A percentile compares a stretch with the other conserved stretches of the same genome.
Evolutionary conservation across 2,888 invertebrate species (phyloP).

Genomic region (Epistrophella euchroma): DNA sequence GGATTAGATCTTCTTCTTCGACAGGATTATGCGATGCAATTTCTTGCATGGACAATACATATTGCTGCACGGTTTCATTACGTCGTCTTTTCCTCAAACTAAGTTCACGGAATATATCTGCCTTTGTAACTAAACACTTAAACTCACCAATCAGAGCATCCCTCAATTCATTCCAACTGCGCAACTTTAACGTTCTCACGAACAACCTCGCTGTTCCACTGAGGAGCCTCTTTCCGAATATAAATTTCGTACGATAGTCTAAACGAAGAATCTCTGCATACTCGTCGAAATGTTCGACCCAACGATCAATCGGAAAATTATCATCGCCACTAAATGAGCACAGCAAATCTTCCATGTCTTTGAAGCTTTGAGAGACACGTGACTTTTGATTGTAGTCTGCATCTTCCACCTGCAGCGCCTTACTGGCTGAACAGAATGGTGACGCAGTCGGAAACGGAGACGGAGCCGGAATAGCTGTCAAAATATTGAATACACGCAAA

Average conservation of each 20-base stretch:
- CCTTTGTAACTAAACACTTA: conserved; percentile 34
- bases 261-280: conserved; percentile 32
- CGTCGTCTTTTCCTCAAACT: conserved; percentile 37
- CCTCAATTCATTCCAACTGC: conserved; percentile 48
- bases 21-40: conserved; percentile 39
- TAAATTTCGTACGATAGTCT: conserved; percentile 48
- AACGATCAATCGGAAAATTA: no score
- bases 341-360: no score
- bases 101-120: conserved; percentile 41
- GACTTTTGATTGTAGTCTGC: no score
- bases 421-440: no score
- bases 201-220: conserved; percentile 55
- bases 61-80: no score
- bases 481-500: no score
- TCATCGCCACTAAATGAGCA: background rate
- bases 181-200: conserved; percentile 32
- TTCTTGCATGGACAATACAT: no score
- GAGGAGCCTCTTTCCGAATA: conserved; percentile 47
- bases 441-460: no score
- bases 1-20: conserved; percentile 50
- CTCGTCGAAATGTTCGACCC: conserved; percentile 17
- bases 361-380: no score
- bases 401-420: no score
- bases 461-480: no score
- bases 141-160: conserved; percentile 45